These are phyloP conservation scores for Laticauda laticaudata DNA, from an alignment of 2,113 vertebrate genomes.

Conservation along the genomic window DNA sequence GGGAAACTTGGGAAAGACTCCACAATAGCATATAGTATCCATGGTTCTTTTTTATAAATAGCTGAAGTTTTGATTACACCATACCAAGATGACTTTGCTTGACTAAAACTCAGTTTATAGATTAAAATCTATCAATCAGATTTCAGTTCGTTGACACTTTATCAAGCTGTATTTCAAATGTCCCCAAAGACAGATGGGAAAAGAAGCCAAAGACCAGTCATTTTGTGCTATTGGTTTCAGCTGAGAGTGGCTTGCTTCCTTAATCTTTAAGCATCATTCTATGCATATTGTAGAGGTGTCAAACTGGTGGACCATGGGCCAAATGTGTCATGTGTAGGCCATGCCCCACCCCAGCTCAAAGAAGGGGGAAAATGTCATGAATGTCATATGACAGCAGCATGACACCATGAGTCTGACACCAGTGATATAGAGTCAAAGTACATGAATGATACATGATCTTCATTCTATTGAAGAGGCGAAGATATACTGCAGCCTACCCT, in stretches of 20 bases:
- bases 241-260: background rate
- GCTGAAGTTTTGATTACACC: background rate
- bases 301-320: no score
- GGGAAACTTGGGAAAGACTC: background rate
- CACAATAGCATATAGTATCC: background rate
- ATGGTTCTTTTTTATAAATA: background rate
- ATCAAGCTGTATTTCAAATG: background rate
- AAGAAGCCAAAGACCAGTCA: background rate
- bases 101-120: background rate
- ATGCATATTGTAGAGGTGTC: background rate
- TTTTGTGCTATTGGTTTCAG: background rate
- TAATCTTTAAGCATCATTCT: background rate
- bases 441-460: background rate
- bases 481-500: background rate
- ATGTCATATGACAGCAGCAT: no score
- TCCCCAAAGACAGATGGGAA: background rate
- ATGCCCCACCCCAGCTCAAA: no score
- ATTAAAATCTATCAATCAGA: background rate
- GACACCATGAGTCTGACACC: no score
- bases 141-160: background rate
- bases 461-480: background rate
- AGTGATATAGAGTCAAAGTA: background rate
- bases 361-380: no score
- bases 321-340: no score
- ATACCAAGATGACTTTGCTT: background rate